Base-by-base conservation (phyloP, 2,888 invertebrate genomes). In the Sarcophaga subvicina region DNA sequence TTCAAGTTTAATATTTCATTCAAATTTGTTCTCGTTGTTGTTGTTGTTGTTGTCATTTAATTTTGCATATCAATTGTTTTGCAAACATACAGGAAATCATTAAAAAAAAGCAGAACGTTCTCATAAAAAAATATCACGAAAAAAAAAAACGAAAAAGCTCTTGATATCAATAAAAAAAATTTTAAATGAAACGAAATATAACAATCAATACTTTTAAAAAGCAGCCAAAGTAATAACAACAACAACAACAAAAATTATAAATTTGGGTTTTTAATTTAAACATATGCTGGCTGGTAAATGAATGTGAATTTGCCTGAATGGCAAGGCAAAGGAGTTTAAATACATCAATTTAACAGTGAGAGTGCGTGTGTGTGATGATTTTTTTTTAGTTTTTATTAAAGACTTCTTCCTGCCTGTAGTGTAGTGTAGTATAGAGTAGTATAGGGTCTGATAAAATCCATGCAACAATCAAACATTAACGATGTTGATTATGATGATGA, bases 21-120 rank as follows among this genome's bases (percentile, higher is more conserved):
- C 17, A 4, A 54, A 54, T 63, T 59, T 14, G 59, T 62, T 54
- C 8, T 37, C 5, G n/a, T 54, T n/a, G 8, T 47, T 54, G 37
- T 54, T n/a, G 8, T 47, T 54, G 37, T 80, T n/a, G 63, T 62
- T 66, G 64, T 22, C 12, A 54, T 72, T 60, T 27, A 62, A 62
- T 83, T 81, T 80, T 87, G 78, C 80, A 85, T 87, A 87, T 87
- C 84, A 87, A 87, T 87, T 87, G 87, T 87, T 82, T 67, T 54
- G 27, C 71, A 49, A 72, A 63, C 70, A 83, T 73, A 87, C 87
- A 87, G 87, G 87, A 87, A 87, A 87, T 87, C 87, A 79, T 84
- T 84, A 71, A 81, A 80, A 82, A 83, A 69, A 54, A 69, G 54
- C 37, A 37, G 54, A 54, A 54, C 17, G 17, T 54, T 54, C 54